These are phyloP conservation scores for Petromus typicus DNA, from an alignment of 2,113 vertebrate species.

Conservation along the genomic window DNA sequence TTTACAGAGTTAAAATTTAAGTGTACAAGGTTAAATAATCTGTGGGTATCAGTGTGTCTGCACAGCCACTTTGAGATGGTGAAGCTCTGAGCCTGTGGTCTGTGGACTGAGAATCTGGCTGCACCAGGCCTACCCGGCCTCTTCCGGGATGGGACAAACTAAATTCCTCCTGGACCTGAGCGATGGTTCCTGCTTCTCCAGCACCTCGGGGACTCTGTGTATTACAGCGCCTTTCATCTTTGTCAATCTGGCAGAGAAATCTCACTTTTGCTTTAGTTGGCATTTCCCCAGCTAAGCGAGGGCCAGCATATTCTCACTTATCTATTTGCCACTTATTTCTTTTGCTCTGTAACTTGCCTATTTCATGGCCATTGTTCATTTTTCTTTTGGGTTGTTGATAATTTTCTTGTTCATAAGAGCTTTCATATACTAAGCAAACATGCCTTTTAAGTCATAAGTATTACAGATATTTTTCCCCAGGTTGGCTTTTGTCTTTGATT, in stretches of 20 bases:
- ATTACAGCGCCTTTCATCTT: background rate
- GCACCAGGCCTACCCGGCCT: background rate
- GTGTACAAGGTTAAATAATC: background rate
- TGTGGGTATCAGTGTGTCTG: background rate
- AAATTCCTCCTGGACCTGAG: rapidly evolving
- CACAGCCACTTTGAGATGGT: background rate
- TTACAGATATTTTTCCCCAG: background rate
- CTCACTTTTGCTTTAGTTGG: background rate
- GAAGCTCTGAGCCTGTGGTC: background rate
- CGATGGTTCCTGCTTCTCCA: background rate
- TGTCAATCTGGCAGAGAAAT: background rate
- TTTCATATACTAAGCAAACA: background rate
- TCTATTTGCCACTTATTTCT: background rate
- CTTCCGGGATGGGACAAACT: rapidly evolving
- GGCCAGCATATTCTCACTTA: background rate
- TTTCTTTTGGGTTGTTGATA: constrained; percentile 29
- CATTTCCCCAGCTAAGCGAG: background rate
- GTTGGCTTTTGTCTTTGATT: constrained; percentile 51
- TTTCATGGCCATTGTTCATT: background rate
- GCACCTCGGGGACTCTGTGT: background rate
- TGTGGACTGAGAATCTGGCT: background rate
- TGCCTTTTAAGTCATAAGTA: background rate
- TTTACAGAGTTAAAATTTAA: background rate
- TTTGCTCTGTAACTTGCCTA: background rate
- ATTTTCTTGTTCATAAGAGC: constrained; percentile 32